phyloP scores from a whole-genome alignment of 2,888 invertebrate species.

The Dorcus hopei region DNA sequence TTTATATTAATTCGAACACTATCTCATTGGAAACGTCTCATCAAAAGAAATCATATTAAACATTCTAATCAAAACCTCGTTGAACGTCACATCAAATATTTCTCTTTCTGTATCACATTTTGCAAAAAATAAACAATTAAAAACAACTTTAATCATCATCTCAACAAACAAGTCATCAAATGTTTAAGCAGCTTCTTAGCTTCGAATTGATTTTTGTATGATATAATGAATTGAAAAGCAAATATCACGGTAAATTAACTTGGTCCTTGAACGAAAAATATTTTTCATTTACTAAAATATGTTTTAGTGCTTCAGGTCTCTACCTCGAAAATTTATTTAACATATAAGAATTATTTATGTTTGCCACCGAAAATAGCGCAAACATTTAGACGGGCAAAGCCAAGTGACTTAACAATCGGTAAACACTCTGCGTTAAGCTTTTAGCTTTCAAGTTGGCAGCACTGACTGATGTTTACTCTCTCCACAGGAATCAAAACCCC shows the following conservation, averaged over 20 bases:
- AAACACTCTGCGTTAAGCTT: constrained; percentile 16
- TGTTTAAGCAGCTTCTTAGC: too few species aligned
- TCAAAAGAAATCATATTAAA: too few species aligned
- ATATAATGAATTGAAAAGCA: too few species aligned
- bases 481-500: constrained; percentile 36
- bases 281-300: not conserved
- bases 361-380: constrained; percentile 1
- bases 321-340: not conserved
- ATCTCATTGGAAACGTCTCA: too few species aligned
- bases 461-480: constrained; percentile 25
- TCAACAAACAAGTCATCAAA: too few species aligned
- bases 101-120: too few species aligned
- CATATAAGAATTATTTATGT: not conserved
- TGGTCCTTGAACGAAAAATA: not conserved
- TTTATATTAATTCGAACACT: too few species aligned
- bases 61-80: too few species aligned
- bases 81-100: too few species aligned
- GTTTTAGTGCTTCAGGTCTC: not conserved
- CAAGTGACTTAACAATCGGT: constrained; percentile 17
- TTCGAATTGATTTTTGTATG: too few species aligned
- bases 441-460: constrained; percentile 14
- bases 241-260: not conserved
- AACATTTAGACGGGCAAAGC: constrained; percentile 3
- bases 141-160: too few species aligned
- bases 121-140: too few species aligned